Conservation (phyloP, 2,797 vertebrate genomes). For the Xenops minutus region DNA sequence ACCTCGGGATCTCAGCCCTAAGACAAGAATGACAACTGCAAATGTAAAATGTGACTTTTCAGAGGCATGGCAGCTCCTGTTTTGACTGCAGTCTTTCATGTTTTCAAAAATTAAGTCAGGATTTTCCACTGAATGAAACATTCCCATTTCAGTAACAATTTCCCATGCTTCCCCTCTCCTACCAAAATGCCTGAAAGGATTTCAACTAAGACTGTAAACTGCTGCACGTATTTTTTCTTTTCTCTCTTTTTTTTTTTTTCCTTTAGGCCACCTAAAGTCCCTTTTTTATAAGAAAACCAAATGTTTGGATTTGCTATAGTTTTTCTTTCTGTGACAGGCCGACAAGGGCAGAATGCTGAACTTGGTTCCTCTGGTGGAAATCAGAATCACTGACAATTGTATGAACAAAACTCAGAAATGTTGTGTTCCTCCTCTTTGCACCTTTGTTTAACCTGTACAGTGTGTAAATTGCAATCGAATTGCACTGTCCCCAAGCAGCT, state of each 20-base stretch:
- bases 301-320: background rate
- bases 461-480: background rate
- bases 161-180: background rate
- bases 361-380: background rate
- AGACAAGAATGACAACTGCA: slow-evolving; percentile 11
- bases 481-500: background rate
- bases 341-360: background rate
- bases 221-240: background rate
- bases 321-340: background rate
- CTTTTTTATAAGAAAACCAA: background rate
- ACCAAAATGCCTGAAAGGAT: background rate
- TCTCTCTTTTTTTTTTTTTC: background rate
- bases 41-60: background rate
- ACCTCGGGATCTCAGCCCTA: background rate
- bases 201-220: background rate
- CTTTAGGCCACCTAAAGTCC: background rate
- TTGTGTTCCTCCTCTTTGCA: background rate
- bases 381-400: background rate
- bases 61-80: background rate
- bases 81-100: background rate
- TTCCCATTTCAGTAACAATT: background rate
- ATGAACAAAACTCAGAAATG: background rate
- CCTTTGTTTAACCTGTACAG: background rate
- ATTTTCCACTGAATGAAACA: background rate
- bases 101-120: slow-evolving; percentile 1